Conservation (phyloP, 2,888 invertebrate genomes). For the Entomobrya multifasciata region DNA sequence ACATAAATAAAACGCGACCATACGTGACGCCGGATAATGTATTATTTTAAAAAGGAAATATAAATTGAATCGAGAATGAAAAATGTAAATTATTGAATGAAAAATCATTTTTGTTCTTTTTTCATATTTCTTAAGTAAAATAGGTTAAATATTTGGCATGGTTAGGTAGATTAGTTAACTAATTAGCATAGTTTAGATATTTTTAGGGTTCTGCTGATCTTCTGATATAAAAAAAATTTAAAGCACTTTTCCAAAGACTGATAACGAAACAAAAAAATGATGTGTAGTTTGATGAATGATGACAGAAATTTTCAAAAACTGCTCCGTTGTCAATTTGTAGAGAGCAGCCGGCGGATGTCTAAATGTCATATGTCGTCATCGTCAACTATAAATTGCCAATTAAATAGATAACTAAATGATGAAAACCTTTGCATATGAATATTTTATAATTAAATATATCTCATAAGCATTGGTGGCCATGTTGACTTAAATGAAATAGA, state of each 20-base stretch:
- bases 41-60: slow-evolving; percentile 6
- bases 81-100: slow-evolving; percentile 34
- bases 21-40: neutral
- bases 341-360: too few relatives aligned
- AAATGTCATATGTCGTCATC: neutral
- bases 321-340: too few relatives aligned
- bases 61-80: too few relatives aligned
- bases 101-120: slow-evolving; percentile 8
- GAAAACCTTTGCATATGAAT: slow-evolving; percentile 12
- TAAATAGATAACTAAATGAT: neutral
- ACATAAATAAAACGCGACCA: too few relatives aligned
- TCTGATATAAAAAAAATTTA: too few relatives aligned
- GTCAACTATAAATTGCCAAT: neutral
- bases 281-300: slow-evolving; percentile 14
- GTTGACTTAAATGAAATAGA: slow-evolving; percentile 58
- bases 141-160: too few relatives aligned
- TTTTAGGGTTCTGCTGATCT: neutral
- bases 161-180: neutral
- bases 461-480: slow-evolving; percentile 61
- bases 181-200: neutral
- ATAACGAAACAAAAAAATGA: slow-evolving; percentile 12
- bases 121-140: neutral
- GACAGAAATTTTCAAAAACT: neutral
- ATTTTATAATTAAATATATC: neutral
- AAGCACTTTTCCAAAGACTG: slow-evolving; percentile 73